These are phyloP conservation scores for Merops nubicus DNA, from an alignment of 2,113 vertebrate species.

Conservation along the genomic window DNA sequence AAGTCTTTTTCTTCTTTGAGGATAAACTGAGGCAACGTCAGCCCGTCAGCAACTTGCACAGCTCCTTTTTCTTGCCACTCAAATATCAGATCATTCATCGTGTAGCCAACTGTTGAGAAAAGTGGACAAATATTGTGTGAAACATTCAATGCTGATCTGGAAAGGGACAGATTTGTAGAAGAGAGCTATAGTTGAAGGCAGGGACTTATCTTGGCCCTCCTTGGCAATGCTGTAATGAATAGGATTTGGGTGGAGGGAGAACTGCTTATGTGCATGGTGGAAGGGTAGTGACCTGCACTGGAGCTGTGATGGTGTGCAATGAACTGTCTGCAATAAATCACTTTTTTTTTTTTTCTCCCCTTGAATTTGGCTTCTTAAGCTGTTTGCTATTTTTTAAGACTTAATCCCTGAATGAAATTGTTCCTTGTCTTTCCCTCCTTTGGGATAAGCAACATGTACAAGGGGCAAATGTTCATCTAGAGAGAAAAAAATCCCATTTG, in stretches of 20 bases:
- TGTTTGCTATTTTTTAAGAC: background rate
- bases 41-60: conserved; percentile 93
- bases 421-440: background rate
- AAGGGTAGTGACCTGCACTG: background rate
- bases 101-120: conserved; percentile 89
- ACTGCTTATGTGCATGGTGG: background rate
- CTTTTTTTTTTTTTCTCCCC: background rate
- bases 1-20: conserved; percentile 97
- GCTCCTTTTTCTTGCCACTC: conserved; percentile 98
- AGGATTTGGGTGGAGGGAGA: background rate
- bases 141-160: background rate
- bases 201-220: background rate
- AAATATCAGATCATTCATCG: conserved; percentile 98
- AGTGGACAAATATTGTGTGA: background rate
- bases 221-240: background rate
- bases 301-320: background rate
- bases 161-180: background rate
- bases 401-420: background rate
- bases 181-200: background rate
- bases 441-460: background rate
- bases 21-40: conserved; percentile 96
- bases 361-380: background rate
- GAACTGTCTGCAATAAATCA: background rate
- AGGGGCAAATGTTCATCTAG: background rate
- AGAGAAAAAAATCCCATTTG: background rate